Percentiles rank a stretch among this genome's conserved stretches.
Evolutionary conservation across 2,113 vertebrate genomes (phyloP).

Genomic region (Platysternon megacephalum): DNA sequence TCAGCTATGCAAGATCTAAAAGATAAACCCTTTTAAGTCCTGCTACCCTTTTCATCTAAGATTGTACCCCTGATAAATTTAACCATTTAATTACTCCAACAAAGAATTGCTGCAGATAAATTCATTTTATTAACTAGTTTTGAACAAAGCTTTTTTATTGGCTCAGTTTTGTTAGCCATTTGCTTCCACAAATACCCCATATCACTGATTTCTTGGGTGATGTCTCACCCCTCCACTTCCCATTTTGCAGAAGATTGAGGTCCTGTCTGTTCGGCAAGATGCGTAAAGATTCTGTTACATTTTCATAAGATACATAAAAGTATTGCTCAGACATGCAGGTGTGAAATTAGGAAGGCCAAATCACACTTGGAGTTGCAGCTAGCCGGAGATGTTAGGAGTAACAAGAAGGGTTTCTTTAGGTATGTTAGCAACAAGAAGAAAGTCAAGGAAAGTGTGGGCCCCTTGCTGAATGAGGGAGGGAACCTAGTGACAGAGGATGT

Average conservation of each 20-base stretch:
- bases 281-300: not conserved
- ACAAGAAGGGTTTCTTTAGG: too few species aligned
- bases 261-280: not conserved
- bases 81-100: not conserved
- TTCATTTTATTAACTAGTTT: not conserved
- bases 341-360: too few species aligned
- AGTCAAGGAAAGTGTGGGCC: too few species aligned
- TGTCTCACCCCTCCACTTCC: not conserved
- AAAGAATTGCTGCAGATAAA: not conserved
- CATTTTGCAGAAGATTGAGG: rapidly evolving
- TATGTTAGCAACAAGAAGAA: too few species aligned
- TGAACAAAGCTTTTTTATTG: not conserved
- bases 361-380: too few species aligned
- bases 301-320: too few species aligned
- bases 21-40: constrained; percentile 41
- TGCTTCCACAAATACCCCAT: rapidly evolving
- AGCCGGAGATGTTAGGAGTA: too few species aligned
- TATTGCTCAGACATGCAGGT: too few species aligned
- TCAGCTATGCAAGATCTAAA: constrained; percentile 31
- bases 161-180: rapidly evolving
- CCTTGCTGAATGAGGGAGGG: too few species aligned
- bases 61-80: not conserved
- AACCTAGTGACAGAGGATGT: too few species aligned
- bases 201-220: not conserved
- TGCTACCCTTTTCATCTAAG: not conserved